phyloP scores from a whole-genome alignment of 2,888 invertebrate genomes.

The Acronicta aceris region DNA sequence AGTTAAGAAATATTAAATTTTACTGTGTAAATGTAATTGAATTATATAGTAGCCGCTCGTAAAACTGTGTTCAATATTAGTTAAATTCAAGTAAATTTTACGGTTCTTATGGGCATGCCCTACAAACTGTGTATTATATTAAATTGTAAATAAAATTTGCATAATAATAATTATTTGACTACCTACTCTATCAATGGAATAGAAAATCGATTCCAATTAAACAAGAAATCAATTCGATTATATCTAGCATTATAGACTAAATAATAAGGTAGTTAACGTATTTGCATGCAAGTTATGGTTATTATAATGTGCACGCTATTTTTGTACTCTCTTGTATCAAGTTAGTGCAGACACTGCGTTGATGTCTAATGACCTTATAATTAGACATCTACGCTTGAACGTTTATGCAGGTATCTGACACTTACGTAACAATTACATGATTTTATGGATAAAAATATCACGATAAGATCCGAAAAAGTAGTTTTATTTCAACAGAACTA shows the following conservation, averaged over 20 bases:
- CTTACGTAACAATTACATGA: too few species aligned
- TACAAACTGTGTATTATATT: constrained; percentile 44
- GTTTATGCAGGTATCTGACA: too few species aligned
- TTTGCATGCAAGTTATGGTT: constrained; percentile 12
- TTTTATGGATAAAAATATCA: too few species aligned
- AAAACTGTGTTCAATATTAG: constrained; percentile 30
- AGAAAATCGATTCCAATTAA: constrained; percentile 29
- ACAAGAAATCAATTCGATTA: constrained; percentile 20
- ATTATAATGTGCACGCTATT: constrained; percentile 21
- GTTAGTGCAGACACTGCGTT: constrained; percentile 50
- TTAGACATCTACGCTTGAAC: too few species aligned
- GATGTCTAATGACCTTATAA: constrained; percentile 56
- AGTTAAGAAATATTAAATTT: constrained; percentile 39
- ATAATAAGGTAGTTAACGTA: constrained; percentile 12
- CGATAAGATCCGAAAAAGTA: too few species aligned
- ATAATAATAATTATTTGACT: constrained; percentile 36
- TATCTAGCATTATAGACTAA: constrained; percentile 10
- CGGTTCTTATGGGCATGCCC: constrained; percentile 30
- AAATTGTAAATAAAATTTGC: constrained; percentile 45
- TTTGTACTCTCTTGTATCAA: constrained; percentile 1
- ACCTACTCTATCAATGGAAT: constrained; percentile 26
- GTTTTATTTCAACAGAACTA: too few species aligned
- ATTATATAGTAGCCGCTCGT: constrained; percentile 42
- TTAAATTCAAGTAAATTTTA: constrained; percentile 33
- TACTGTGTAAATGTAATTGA: constrained; percentile 36